These are phyloP conservation scores for Harpalus rufipes DNA, from an alignment of 2,888 invertebrate species.

Conservation along the genomic window DNA sequence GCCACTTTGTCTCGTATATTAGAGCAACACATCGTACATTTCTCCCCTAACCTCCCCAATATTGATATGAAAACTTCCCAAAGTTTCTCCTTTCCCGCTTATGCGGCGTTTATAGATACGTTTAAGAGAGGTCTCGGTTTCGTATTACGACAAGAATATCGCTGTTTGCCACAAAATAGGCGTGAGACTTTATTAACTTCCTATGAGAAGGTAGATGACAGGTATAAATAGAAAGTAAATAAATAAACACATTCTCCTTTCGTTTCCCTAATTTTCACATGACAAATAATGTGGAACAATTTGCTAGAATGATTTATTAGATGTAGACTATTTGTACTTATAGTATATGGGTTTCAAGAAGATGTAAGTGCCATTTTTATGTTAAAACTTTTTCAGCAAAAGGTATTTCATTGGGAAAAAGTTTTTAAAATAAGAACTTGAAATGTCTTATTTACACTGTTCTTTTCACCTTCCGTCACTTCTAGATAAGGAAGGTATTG, in stretches of 20 bases:
- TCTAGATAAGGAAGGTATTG: too few species aligned
- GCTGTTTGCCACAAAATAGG: conserved; percentile 36
- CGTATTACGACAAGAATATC: conserved; percentile 49
- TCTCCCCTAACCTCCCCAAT: not conserved
- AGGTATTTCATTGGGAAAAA: too few species aligned
- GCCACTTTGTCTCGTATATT: conserved; percentile 42
- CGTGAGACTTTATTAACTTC: conserved; percentile 54
- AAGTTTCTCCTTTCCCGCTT: conserved; percentile 37
- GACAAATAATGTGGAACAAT: conserved; percentile 1
- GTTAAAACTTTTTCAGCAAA: too few species aligned
- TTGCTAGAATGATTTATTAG: not conserved
- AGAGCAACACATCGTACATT: conserved; percentile 26
- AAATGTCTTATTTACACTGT: too few species aligned
- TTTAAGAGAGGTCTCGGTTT: conserved; percentile 43
- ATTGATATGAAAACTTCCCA: conserved; percentile 55
- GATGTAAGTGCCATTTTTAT: not conserved
- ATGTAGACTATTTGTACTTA: not conserved
- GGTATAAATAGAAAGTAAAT: conserved; percentile 27
- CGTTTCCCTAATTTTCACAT: not conserved
- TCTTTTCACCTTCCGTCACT: too few species aligned
- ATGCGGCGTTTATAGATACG: conserved; percentile 52
- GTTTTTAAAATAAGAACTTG: too few species aligned
- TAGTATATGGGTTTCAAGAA: not conserved
- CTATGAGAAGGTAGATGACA: conserved; percentile 6
- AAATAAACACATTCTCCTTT: conserved; percentile 12